Base-by-base conservation (phyloP, 37 sponge, comb jelly and placozoan genomes). In the Chondrilla cf. caribensis region DNA sequence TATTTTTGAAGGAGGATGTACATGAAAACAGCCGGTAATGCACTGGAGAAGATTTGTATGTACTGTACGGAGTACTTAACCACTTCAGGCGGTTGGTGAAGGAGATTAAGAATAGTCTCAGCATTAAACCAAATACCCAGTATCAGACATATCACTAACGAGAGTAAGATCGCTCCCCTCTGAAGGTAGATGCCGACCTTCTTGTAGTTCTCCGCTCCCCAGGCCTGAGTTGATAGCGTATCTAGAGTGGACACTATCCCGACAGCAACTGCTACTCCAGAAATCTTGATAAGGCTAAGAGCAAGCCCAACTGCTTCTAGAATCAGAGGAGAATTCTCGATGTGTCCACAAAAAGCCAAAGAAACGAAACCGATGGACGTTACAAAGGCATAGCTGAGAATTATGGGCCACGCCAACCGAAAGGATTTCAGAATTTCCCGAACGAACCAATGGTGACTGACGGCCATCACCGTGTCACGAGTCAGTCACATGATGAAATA, bases 171-270 rank as follows among this genome's bases (percentile, higher is more conserved):
- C 2, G 85, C 72, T 80, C 91, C 89, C 72, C 86, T 41, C 64
- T 92, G 92, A 3, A 85, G 60, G 59, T 83, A 32, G 9, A 83
- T 26, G 21, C 92, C 92, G 22, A 92, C 89, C 55, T 85, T 58
- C 47, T 86, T 92, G 68, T 83, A 88, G 73, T 88, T 92, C 47
- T 83, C 84, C 66, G 59, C 70, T 2, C 92, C 92, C 82, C 72
- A 92, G 39, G 79, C 78, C 89, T 92, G 54, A 2, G 58, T 6
- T 28, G 38, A 28, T 67, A 89, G 68, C 8, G 89, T 89, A 62
- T 41, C 31, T 19, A 71, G 18, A 21, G 76, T 37, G 0, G 76
- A 37, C 25, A 22, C 44, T n/a, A 73, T 39, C 9, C 76, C 76
- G 18, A 73, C 31, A 19, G 41, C 41, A 8, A 73, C 44, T 1